Base-by-base conservation (phyloP, 1,140 invertebrate genomes). In the Stenopsyche tienmushanensis region DNA sequence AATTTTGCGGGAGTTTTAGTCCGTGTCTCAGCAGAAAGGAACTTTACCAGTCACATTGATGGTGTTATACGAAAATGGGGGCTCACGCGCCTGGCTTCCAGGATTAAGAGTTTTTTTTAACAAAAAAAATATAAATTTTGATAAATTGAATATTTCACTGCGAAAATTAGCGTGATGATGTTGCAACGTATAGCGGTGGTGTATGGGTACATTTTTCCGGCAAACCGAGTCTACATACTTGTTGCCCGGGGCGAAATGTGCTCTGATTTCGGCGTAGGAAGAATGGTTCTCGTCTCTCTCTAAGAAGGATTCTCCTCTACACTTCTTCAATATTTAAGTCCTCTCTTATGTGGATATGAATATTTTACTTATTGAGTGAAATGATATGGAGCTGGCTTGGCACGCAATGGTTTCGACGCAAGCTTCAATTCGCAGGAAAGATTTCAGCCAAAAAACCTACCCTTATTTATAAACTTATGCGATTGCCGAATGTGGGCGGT, bases 281-380 rank as follows among this genome's bases (percentile, higher is more conserved):
- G 60, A 59, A 64, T 59, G 26, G 26, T 39, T 5, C 7, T 15
- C 23, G 10, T 53, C 52, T 55, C 25, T 15, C 3, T 42, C 5
- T 10, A 3, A 9, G 17, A 42, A n/a, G 10, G 57, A 47, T 47
- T 47, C 42, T 47, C 41, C 57, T 25, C 42, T 29, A 54, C 18
- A 57, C 42, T 49, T 34, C 66, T 67, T 64, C 47, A 67, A 67
- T 67, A 64, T 64, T 63, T 64, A 67, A 58, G 41, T 18, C 49
- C 44, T 39, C 59, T 52, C 66, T 58, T 62, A 67, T 67, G 66
- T 67, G 60, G 34, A 47, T 57, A 67, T 67, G 66, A 67, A 67
- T 67, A 64, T 58, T 67, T 67, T 50, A 67, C 53, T 64, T 41
- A 64, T 64, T 66, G 60, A 45, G 57, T 52, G 54, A 42, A 57